Conservation (phyloP, 2,888 invertebrate species). For the Drosophila subquinaria region DNA sequence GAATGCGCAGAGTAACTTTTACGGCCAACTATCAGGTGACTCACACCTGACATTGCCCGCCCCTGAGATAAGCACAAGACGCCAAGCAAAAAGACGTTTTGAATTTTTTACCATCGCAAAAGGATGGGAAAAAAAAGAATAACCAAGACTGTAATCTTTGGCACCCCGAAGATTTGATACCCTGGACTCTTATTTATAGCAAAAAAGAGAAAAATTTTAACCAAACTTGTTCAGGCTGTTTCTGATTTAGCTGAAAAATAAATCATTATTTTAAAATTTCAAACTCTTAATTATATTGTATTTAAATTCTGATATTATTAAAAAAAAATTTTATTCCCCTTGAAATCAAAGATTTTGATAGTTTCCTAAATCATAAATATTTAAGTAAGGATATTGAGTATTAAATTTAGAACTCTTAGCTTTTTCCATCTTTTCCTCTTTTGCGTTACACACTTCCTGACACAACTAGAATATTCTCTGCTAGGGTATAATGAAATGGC, state of each 20-base stretch:
- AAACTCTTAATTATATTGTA: no score
- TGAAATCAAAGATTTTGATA: no score
- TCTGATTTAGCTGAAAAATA: no score
- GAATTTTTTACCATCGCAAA: conserved; percentile 49
- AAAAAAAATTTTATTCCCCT: no score
- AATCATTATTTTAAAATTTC: no score
- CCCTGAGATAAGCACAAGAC: conserved; percentile 71
- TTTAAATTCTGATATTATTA: no score
- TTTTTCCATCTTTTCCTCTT: background rate
- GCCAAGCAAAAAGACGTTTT: conserved; percentile 63
- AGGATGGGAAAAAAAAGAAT: conserved; percentile 16
- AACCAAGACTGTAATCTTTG: background rate
- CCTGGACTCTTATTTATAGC: background rate
- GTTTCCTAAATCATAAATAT: no score
- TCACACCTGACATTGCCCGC: conserved; percentile 68
- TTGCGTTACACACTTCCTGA: background rate
- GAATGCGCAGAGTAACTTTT: conserved; percentile 77
- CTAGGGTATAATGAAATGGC: conserved; percentile 7
- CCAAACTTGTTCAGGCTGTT: no score
- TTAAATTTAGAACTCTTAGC: no score
- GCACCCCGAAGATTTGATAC: background rate
- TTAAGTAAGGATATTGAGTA: no score
- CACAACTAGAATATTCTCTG: background rate
- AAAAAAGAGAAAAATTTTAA: no score
- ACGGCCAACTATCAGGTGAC: conserved; percentile 75